Percentiles rank a stretch among this genome's conserved stretches.
phyloP scores from a whole-genome alignment of 2,797 vertebrate genomes.

The Avahi laniger region DNA sequence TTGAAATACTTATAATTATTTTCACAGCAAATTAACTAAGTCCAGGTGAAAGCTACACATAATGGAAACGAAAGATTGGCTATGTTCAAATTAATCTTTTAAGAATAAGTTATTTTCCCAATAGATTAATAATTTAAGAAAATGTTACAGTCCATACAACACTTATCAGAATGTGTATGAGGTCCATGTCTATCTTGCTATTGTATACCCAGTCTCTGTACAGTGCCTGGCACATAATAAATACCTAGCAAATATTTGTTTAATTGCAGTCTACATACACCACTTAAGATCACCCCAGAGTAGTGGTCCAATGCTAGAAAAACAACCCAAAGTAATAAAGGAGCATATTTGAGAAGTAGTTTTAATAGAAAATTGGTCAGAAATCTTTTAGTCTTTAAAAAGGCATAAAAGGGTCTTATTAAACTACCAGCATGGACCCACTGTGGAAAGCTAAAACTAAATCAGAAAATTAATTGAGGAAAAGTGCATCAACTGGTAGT shows the following conservation, averaged over 20 bases:
- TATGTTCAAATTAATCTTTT: slow-evolving; percentile 5
- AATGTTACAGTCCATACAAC: not conserved
- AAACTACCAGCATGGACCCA: not conserved
- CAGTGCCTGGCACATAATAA: not conserved
- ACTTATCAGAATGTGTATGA: not conserved
- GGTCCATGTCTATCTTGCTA: not conserved
- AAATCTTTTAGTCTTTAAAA: slow-evolving; percentile 44
- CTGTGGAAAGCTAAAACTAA: not conserved
- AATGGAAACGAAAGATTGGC: slow-evolving; percentile 27
- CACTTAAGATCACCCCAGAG: not conserved
- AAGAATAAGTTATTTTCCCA: slow-evolving; percentile 9
- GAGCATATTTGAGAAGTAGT: not conserved
- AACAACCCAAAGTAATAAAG: slow-evolving; percentile 3
- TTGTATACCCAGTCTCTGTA: not conserved
- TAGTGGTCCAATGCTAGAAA: not conserved
- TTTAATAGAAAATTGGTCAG: not conserved
- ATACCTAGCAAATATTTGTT: not conserved
- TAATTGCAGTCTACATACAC: not conserved
- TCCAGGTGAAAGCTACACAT: slow-evolving; percentile 24
- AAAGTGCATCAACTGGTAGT: not conserved
- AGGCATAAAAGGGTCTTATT: not conserved
- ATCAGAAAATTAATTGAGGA: not conserved
- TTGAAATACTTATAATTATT: slow-evolving; percentile 58
- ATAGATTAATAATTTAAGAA: not conserved
- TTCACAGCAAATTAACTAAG: slow-evolving; percentile 41